Base-by-base conservation (phyloP, 2,888 invertebrate genomes). In the Gibbula magus region DNA sequence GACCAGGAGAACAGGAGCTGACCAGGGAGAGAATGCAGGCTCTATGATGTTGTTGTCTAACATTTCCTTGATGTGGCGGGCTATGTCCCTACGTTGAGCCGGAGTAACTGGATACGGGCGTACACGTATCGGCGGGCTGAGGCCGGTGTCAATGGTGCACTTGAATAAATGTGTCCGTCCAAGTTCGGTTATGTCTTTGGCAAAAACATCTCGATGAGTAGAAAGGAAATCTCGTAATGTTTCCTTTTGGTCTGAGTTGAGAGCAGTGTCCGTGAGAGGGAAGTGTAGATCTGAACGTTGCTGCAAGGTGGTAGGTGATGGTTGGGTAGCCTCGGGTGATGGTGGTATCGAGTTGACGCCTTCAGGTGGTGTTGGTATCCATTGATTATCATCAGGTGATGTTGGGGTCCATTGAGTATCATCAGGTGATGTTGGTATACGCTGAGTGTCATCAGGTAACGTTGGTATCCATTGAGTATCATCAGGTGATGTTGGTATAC, bases 81-180 rank as follows among this genome's bases (percentile, higher is more conserved):
- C 82, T 16, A 78, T 20, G 16, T 77, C 79, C 22, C n/a, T 18
- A 10, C 79, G 25, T 32, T 45, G 75, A 66, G 53, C 79, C 82
- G 80, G 86, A 78, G 3, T 13, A 29, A 66, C 77, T 79, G 67
- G 76, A 61, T 84, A 84, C 0, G 67, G 77, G 25, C 76, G 73
- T 52, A 79, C 67, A 29, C 82, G 39, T 0, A 83, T 61, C 13
- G 85, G 84, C 25, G 39, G n/a, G 5, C 78, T 83, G 75, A 79
- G 51, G 7, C 81, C 82, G 7, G 84, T 84, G 0, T 85, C 84
- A 25, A 86, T 84, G 22, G 54, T n/a, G n/a, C n/a, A n/a, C n/a
- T n/a, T n/a, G n/a, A n/a, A n/a, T 10, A 79, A 61, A 18, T 82
- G 54, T 22, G 84, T 83, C 53, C 73, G 54, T 4, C 86, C 86